These are phyloP conservation scores for Leuciscus waleckii DNA, from an alignment of 2,797 vertebrate genomes.

Conservation along the genomic window DNA sequence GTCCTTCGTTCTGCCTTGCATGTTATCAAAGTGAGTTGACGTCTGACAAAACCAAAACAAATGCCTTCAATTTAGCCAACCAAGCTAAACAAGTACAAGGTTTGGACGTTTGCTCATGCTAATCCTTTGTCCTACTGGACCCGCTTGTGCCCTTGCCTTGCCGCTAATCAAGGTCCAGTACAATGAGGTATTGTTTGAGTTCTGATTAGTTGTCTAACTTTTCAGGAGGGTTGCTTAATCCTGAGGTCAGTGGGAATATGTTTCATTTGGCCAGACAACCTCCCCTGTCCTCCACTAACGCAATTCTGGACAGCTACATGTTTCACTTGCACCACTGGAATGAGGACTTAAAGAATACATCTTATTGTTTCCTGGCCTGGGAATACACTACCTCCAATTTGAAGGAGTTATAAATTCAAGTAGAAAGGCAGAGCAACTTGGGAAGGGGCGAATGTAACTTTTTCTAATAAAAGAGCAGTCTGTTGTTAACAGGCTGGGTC, in stretches of 20 bases:
- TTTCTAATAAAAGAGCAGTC: conserved; percentile 49
- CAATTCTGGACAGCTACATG: conserved; percentile 37
- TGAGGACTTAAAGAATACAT: conserved; percentile 64
- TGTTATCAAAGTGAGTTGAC: conserved; percentile 77
- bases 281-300: conserved; percentile 33
- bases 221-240: conserved; percentile 68
- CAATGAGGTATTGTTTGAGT: conserved; percentile 75
- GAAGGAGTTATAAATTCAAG: conserved; percentile 57
- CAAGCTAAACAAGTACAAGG: conserved; percentile 79
- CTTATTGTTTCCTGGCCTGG: conserved; percentile 75
- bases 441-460: conserved; percentile 45
- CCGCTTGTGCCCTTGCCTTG: conserved; percentile 18
- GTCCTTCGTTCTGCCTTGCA: conserved; percentile 78
- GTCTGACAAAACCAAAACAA: conserved; percentile 75
- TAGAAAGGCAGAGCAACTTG: conserved; percentile 36
- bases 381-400: conserved; percentile 65
- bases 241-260: conserved; percentile 69
- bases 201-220: conserved; percentile 68
- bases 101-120: conserved; percentile 66
- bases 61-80: conserved; percentile 82
- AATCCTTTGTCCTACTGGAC: conserved; percentile 63
- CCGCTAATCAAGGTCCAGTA: conserved; percentile 72
- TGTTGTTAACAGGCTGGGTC: conserved; percentile 47
- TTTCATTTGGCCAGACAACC: conserved; percentile 58
- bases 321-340: conserved; percentile 57